Evolutionary conservation across 2,888 invertebrate genomes (phyloP), one percentile per base, ranked within the genome.

Genomic region (Petrolisthes cinctipes): DNA sequence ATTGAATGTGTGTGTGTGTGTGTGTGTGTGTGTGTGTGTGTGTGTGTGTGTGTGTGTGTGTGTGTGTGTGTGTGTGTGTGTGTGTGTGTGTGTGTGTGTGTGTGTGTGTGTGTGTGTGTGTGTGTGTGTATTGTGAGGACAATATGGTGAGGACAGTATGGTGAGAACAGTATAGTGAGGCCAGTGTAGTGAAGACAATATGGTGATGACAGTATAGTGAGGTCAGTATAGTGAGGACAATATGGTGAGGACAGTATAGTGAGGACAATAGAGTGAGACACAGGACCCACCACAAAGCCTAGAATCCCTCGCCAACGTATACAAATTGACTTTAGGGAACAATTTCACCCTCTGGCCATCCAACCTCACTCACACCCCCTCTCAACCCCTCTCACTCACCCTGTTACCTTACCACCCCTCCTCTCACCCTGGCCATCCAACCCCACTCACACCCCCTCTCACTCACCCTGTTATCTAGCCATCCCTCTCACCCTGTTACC

Each of bases 261-360:
- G 61, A 61, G 61, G 17, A 61, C 9, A 17, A 61, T 61, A 61
- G 61, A 61, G 9, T 61, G 9, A 61, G 9, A 61, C 11, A 61
- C 17, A 61, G 61, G 11, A 61, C 9, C 17, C 9, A 9, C 9
- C 11, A 61, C 61, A 61, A 17, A 61, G 61, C 9, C 61, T 14
- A 37, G 37, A 37, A 37, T n/a, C 71, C 20, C 71, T 71, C n/a
- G 71, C 17, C 71, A n/a, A 71, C 71, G n/a, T 71, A 20, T 6
- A 71, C 71, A 71, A 71, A 71, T 71, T 71, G 71, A 71, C 71
- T 71, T 71, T 71, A 71, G n/a, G 71, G 20, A 6, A 71, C 71
- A 71, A 71, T 71, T 71, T 71, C 71, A n/a, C 71, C 71, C 20
- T 71, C 71, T n/a, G 14, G 11, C 71, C 71, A n/a, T 37, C 71